Conservation (phyloP, 1,140 invertebrate species). For the Drosophila ohnishii region DNA sequence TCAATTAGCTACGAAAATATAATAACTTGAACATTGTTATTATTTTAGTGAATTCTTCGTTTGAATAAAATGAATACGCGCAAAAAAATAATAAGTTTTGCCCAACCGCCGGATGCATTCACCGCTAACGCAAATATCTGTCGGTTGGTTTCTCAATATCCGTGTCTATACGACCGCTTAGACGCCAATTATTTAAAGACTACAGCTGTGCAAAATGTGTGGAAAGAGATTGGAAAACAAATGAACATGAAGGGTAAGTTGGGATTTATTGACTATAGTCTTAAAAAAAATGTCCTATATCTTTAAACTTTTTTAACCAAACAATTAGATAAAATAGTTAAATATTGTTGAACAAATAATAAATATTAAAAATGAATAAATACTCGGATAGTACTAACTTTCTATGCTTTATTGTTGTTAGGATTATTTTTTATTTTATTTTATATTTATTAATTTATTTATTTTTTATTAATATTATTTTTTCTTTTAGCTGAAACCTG, state of each 20-base stretch:
- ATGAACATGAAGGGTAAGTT: slow-evolving; percentile 63
- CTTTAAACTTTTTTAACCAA: no score
- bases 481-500: slow-evolving; percentile 57
- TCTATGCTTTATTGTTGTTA: no score
- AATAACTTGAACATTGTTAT: not conserved
- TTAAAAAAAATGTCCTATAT: no score
- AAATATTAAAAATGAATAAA: no score
- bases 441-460: not conserved
- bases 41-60: not conserved
- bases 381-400: no score
- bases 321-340: no score
- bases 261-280: not conserved
- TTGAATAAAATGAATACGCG: slow-evolving; percentile 17
- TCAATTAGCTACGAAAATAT: not conserved
- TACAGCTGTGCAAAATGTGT: slow-evolving; percentile 26
- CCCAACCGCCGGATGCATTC: slow-evolving; percentile 52
- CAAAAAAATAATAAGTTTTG: not conserved
- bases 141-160: slow-evolving; percentile 58
- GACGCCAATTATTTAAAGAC: slow-evolving; percentile 34
- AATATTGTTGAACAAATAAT: not conserved
- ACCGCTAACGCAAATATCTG: slow-evolving; percentile 70
- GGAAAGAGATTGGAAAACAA: slow-evolving; percentile 61
- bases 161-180: slow-evolving; percentile 71
- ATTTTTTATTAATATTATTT: not conserved
- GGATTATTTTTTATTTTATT: not conserved